Conservation (phyloP, 2,888 invertebrate species). For the Cryptocheilus praepositus region DNA sequence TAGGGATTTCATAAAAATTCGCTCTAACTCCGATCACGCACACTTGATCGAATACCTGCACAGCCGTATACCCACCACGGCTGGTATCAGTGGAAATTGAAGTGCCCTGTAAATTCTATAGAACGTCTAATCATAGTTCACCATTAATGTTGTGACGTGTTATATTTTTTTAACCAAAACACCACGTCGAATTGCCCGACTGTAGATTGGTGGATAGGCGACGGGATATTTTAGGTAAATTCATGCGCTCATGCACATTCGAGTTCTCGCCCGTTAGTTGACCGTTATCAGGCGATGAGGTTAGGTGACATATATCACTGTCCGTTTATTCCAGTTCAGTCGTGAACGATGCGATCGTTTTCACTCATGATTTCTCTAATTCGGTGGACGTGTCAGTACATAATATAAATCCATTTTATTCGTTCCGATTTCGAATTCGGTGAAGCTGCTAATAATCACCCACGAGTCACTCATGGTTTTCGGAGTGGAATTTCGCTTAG, state of each 20-base stretch:
- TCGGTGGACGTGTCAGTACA: too few species aligned
- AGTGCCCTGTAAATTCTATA: constrained; percentile 31
- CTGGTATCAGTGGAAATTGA: constrained; percentile 2
- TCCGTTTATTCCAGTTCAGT: constrained; percentile 23
- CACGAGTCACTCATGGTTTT: background rate
- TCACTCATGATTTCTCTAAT: too few species aligned
- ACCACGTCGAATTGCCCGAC: constrained; percentile 33
- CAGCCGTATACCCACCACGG: too few species aligned
- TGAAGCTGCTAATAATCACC: too few species aligned
- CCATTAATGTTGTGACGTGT: constrained; percentile 72
- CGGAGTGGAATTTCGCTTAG: too few species aligned
- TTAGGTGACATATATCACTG: constrained; percentile 36
- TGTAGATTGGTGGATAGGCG: constrained; percentile 41
- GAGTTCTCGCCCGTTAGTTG: background rate
- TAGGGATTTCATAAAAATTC: too few species aligned
- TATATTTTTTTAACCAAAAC: constrained; percentile 64
- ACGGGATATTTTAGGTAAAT: constrained; percentile 53
- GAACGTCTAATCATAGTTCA: constrained; percentile 50
- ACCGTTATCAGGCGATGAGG: constrained; percentile 26
- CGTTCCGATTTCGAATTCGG: too few species aligned
- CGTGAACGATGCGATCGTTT: background rate
- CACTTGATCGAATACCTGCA: too few species aligned
- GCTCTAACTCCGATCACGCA: too few species aligned
- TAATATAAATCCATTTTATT: too few species aligned
- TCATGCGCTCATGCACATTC: constrained; percentile 1